A percentile compares a stretch with the other conserved stretches of the same genome.
These are phyloP conservation scores for Rugalucina vietnamica DNA, from an alignment of 2,888 invertebrate genomes.

Conservation along the genomic window DNA sequence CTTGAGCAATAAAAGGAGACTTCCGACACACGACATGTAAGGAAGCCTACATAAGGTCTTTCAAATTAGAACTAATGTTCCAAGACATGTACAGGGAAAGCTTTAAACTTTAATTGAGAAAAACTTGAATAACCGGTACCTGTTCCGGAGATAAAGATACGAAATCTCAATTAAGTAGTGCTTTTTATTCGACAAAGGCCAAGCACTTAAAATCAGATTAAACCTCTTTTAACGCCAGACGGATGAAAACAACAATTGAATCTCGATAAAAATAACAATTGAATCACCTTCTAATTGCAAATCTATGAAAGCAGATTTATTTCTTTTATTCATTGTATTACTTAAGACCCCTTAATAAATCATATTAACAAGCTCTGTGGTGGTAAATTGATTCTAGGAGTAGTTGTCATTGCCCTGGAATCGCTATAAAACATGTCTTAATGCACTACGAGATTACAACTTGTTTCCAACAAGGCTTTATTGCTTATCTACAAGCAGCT, in stretches of 20 bases:
- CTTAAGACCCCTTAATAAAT: constrained; percentile 11
- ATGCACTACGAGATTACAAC: constrained; percentile 6
- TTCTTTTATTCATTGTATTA: constrained; percentile 7
- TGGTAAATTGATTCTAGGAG: constrained; percentile 7
- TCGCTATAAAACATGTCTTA: constrained; percentile 7
- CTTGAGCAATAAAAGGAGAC: too few species aligned
- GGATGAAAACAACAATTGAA: constrained; percentile 9
- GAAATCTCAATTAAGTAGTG: background rate
- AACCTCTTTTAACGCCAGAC: background rate
- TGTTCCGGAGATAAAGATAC: background rate
- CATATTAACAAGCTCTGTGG: constrained; percentile 11
- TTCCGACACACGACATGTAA: too few species aligned
- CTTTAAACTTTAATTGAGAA: too few species aligned
- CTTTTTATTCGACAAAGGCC: background rate
- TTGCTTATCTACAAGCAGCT: constrained; percentile 36
- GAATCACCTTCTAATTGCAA: constrained; percentile 13
- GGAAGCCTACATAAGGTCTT: too few species aligned
- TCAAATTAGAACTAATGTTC: too few species aligned
- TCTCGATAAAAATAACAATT: constrained; percentile 4
- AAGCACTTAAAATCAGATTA: constrained; percentile 9
- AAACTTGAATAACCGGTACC: too few species aligned
- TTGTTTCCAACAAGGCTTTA: constrained; percentile 26
- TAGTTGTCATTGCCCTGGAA: background rate
- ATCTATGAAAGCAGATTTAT: constrained; percentile 9
- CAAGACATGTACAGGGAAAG: too few species aligned